phyloP scores from a whole-genome alignment of 2,888 invertebrate genomes.

The Hyalella azteca region DNA sequence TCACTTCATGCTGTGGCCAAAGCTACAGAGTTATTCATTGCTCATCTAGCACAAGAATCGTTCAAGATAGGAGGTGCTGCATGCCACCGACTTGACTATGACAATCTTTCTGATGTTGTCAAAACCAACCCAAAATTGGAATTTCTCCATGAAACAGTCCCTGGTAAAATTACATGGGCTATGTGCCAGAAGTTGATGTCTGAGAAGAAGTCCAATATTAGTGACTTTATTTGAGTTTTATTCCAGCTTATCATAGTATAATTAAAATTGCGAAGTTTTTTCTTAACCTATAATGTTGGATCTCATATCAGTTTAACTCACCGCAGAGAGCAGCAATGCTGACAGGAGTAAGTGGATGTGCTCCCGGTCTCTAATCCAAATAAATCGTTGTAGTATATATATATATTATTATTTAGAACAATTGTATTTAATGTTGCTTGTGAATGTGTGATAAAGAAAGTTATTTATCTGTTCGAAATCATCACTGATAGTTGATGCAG shows the following conservation, averaged over 20 bases:
- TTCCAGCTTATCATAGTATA: neutral
- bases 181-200: slow-evolving; percentile 49
- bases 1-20: slow-evolving; percentile 55
- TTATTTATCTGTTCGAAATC: too few relatives aligned
- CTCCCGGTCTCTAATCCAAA: slow-evolving; percentile 3
- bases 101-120: slow-evolving; percentile 44
- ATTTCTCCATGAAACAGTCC: slow-evolving; percentile 55
- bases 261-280: neutral
- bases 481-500: too few relatives aligned
- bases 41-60: slow-evolving; percentile 50
- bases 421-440: too few relatives aligned
- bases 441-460: too few relatives aligned
- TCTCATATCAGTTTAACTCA: neutral
- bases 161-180: slow-evolving; percentile 54
- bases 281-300: neutral
- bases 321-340: slow-evolving; percentile 9
- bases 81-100: slow-evolving; percentile 42
- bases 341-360: slow-evolving; percentile 2
- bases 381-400: too few relatives aligned
- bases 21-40: slow-evolving; percentile 57
- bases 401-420: too few relatives aligned
- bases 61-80: neutral
- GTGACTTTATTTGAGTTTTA: slow-evolving; percentile 45
- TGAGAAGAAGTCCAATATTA: slow-evolving; percentile 43
- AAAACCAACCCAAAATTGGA: slow-evolving; percentile 45